A percentile compares a stretch with the other conserved stretches of the same genome.
Evolutionary conservation across 2,797 vertebrate species (phyloP).

Genomic region (Clarias fuscus): DNA sequence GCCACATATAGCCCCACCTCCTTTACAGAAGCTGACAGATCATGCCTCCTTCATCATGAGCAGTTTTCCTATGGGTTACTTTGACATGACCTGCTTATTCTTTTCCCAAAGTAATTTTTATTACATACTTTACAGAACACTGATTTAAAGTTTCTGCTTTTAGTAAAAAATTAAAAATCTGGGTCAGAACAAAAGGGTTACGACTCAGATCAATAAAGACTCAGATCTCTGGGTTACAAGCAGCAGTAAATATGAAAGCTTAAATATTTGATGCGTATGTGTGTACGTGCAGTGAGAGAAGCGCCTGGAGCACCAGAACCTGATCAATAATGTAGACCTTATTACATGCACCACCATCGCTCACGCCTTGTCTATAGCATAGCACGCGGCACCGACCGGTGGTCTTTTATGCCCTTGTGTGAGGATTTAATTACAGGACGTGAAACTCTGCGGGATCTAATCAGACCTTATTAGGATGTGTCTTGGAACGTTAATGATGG

Average conservation of each 20-base stretch:
- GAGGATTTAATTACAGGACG: constrained; percentile 69
- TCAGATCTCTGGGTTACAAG: constrained; percentile 24
- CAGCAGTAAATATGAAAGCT: constrained; percentile 39
- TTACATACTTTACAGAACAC: background rate
- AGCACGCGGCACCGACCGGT: background rate
- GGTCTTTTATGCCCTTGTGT: constrained; percentile 23
- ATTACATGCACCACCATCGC: constrained; percentile 42
- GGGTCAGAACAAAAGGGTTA: background rate
- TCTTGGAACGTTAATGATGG: constrained; percentile 66
- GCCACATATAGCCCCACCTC: background rate
- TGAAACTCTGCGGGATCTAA: constrained; percentile 67
- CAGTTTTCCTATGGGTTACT: background rate
- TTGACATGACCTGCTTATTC: background rate
- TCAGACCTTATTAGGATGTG: constrained; percentile 72
- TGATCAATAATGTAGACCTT: constrained; percentile 55
- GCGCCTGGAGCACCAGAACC: constrained; percentile 26
- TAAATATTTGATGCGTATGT: constrained; percentile 49
- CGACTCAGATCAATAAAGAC: constrained; percentile 1
- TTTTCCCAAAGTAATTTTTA: background rate
- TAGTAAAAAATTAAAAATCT: background rate
- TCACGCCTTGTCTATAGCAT: constrained; percentile 35
- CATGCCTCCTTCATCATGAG: background rate
- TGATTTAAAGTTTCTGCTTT: background rate
- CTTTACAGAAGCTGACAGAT: background rate
- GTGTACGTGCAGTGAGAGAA: constrained; percentile 19